Evolutionary conservation across 2,888 invertebrate genomes (phyloP).

Genomic region (Kryphioiulus occultus): DNA sequence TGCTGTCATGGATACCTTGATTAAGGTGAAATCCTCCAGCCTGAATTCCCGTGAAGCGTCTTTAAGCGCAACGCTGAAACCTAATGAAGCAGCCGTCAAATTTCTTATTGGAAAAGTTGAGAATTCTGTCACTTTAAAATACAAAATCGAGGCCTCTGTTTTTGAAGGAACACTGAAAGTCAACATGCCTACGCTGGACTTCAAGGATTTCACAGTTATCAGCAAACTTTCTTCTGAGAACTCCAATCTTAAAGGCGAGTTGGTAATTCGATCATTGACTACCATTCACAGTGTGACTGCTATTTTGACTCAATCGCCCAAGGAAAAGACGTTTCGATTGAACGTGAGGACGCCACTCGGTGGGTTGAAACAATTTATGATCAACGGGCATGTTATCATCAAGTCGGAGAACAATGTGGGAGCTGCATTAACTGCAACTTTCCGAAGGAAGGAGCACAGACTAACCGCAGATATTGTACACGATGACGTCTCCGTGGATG

Average conservation of each 20-base stretch:
- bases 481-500: not conserved
- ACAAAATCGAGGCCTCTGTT: not conserved
- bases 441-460: not conserved
- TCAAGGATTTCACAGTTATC: slow-evolving; percentile 29
- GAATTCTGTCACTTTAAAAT: slow-evolving; percentile 10
- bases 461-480: not conserved
- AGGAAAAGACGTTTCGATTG: not conserved
- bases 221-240: not conserved
- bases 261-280: not conserved
- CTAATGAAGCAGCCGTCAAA: not conserved
- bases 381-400: not conserved
- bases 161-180: slow-evolving; percentile 19
- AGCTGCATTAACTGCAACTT: not conserved
- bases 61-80: not conserved
- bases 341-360: not conserved
- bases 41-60: not conserved
- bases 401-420: not conserved
- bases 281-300: slow-evolving; percentile 17
- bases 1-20: not conserved
- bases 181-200: not conserved
- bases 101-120: slow-evolving; percentile 2
- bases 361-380: slow-evolving; percentile 10
- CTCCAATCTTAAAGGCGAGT: not conserved
- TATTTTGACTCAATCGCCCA: not conserved
- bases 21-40: not conserved